Evolutionary conservation across 2,888 invertebrate genomes (phyloP), one percentile per base, ranked within the genome.

Genomic region (Cataglyphis cursor): DNA sequence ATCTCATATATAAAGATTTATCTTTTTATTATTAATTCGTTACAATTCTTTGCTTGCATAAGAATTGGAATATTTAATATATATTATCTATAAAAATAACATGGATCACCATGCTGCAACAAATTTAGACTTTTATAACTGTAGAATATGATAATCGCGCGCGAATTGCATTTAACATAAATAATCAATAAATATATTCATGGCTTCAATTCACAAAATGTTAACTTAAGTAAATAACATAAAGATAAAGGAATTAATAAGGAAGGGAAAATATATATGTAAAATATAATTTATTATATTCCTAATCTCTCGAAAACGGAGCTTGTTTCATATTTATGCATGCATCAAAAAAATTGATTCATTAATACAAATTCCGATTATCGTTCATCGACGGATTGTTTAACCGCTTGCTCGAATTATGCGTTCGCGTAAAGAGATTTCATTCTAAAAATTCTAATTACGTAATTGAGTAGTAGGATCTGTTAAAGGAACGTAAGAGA

Each of bases 401-500:
- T 12, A 48, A 31, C 31, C 9, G 41, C 28, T n/a, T 9, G 24
- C 12, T 65, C 41, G 48, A 64, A 73, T 59, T 28, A 24, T 18
- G 15, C n/a, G 41, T 66, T 75, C 28, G 12, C 66, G 28, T 6
- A 4, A 44, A 44, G n/a, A 82, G 54, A 68, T 24, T 38, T 68
- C 21, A 38, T 12, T 68, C 61, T 78, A 83, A 74, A 48, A 28
- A 51, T 28, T 54, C 54, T 66, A 85, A 44, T 83, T 86, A 70
- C 64, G 64, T 80, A 96, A 95, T 94, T 98, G 97, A 83, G 96
- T 95, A 35, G 96, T 96, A 93, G 97, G 97, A 95, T 99, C 99
- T 0, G 99, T 99, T 57, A 99, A 96, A 0, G 99, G 99, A 57
- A 99, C 99, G 94, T 99, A 99, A 91, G 99, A 98, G 24, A 99